Conservation (phyloP, 2,888 invertebrate genomes). For the Steinernema carpocapsae region DNA sequence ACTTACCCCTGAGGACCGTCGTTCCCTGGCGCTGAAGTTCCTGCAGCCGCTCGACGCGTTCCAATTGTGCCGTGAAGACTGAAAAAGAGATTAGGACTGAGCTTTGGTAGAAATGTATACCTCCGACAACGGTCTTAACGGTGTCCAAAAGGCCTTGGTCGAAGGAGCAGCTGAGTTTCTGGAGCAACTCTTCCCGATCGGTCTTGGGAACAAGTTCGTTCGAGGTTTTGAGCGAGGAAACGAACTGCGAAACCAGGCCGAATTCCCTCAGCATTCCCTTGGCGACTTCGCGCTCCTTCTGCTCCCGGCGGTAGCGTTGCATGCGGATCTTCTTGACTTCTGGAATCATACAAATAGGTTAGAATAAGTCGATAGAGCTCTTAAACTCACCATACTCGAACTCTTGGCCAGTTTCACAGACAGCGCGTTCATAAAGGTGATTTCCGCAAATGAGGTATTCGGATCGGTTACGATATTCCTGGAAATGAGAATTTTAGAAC, state of each 20-base stretch:
- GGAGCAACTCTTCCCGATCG: not conserved
- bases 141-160: not conserved
- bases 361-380: too few species aligned
- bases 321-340: conserved; percentile 16
- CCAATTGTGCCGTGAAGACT: not conserved
- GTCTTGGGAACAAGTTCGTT: not conserved
- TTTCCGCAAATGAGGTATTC: conserved; percentile 20
- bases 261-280: conserved; percentile 12
- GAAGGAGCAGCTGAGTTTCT: conserved; percentile 1
- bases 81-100: not conserved
- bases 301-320: conserved; percentile 26
- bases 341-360: not conserved
- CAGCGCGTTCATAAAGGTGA: conserved; percentile 20
- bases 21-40: not conserved
- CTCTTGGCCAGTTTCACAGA: not conserved
- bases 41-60: not conserved
- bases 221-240: conserved; percentile 6
- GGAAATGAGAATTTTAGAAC: not conserved
- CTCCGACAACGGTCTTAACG: not conserved
- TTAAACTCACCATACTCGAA: conserved; percentile 5
- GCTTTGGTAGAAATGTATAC: not conserved
- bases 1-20: not conserved
- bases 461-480: conserved; percentile 9
- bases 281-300: conserved; percentile 18
- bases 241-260: conserved; percentile 19